Percentiles rank a stretch among this genome's conserved stretches.
Evolutionary conservation across 2,888 invertebrate genomes (phyloP).

Genomic region (Nomada fabriciana): DNA sequence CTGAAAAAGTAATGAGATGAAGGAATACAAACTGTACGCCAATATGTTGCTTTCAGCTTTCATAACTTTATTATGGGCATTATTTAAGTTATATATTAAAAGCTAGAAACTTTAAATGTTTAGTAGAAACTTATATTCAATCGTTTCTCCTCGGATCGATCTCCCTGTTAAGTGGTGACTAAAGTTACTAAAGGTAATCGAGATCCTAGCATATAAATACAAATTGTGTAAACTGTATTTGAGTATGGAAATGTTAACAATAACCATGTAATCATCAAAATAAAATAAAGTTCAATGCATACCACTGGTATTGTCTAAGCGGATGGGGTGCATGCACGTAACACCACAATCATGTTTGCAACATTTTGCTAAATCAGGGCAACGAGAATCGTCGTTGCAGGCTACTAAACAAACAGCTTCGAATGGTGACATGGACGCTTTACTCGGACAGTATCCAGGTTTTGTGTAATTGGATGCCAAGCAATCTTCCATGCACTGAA

Average conservation of each 20-base stretch:
- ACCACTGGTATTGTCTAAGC: slow-evolving; percentile 87
- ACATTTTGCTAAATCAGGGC: slow-evolving; percentile 89
- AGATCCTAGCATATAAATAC: too few species aligned
- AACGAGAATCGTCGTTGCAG: slow-evolving; percentile 89
- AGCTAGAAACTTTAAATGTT: too few species aligned
- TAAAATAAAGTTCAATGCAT: slow-evolving; percentile 66
- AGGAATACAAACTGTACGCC: neutral
- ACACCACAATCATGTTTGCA: slow-evolving; percentile 89
- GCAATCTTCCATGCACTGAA: slow-evolving; percentile 87
- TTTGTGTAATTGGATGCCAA: slow-evolving; percentile 85
- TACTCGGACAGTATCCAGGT: slow-evolving; percentile 84
- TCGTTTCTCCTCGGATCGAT: too few species aligned
- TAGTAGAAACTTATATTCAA: too few species aligned
- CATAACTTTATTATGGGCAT: neutral
- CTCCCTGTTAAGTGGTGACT: too few species aligned
- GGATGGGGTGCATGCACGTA: slow-evolving; percentile 88
- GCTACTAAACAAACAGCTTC: slow-evolving; percentile 87
- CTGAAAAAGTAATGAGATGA: slow-evolving; percentile 47
- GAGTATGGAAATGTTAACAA: neutral
- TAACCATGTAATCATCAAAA: neutral
- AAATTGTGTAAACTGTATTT: too few species aligned
- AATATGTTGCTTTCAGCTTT: neutral
- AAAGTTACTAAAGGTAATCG: too few species aligned
- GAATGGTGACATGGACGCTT: slow-evolving; percentile 85
- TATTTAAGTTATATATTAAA: too few species aligned